Evolutionary conservation across 2,797 vertebrate species (phyloP).

Genomic region (Streptopelia turtur): DNA sequence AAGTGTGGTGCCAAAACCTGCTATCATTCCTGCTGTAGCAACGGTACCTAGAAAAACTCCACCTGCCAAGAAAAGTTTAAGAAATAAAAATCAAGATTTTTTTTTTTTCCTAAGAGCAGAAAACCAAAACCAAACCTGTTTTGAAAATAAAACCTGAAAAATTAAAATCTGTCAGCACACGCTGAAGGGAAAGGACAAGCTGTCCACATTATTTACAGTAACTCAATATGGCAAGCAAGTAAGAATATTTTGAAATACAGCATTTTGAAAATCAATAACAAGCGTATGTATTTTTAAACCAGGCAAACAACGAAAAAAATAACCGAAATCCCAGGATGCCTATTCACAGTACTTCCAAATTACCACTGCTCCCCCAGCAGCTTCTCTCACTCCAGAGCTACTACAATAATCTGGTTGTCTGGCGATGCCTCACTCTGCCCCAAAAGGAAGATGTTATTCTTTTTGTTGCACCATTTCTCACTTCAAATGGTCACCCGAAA

Average conservation of each 20-base stretch:
- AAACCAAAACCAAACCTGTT: background rate
- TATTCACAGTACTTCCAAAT: background rate
- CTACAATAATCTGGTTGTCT: background rate
- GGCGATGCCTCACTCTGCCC: too few species aligned
- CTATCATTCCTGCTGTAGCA: constrained; percentile 87
- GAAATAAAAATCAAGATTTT: background rate
- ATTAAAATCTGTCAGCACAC: background rate
- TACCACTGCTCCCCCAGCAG: background rate
- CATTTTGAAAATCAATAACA: background rate
- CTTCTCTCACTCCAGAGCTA: background rate
- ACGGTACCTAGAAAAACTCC: constrained; percentile 88
- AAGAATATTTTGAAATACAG: background rate
- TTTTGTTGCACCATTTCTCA: background rate
- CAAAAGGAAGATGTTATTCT: background rate
- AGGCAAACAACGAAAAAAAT: background rate
- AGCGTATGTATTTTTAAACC: background rate
- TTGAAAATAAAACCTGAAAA: background rate
- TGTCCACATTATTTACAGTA: background rate
- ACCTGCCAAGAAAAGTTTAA: constrained; percentile 78
- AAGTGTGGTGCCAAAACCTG: constrained; percentile 90
- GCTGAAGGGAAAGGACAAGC: background rate
- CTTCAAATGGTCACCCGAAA: background rate
- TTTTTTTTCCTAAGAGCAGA: background rate
- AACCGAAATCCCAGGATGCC: background rate
- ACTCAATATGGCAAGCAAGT: background rate